A percentile compares a stretch with the other conserved stretches of the same genome.
These are phyloP conservation scores for Isaurus tuberculatus DNA, from an alignment of 92 coral and sea anemone genomes.

Conservation along the genomic window DNA sequence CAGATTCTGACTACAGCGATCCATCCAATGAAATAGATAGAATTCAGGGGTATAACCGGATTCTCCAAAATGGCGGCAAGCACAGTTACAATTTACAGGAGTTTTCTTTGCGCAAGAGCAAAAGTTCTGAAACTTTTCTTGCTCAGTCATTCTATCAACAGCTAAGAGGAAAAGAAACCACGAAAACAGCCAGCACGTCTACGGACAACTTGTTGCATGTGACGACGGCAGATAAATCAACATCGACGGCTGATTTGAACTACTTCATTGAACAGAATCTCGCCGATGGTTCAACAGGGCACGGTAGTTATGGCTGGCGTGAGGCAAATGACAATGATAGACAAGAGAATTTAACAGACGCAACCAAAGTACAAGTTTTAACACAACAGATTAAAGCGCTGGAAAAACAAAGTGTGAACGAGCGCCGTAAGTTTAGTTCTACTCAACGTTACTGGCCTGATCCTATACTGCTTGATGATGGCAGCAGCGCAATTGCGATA, in stretches of 20 bases:
- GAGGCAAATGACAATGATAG: slow-evolving; percentile 14
- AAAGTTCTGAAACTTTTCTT: slow-evolving; percentile 32
- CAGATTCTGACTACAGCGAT: slow-evolving; percentile 41
- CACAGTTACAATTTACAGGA: slow-evolving; percentile 37
- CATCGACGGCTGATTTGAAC: slow-evolving; percentile 81
- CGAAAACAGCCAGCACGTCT: slow-evolving; percentile 72
- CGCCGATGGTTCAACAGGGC: slow-evolving; percentile 33
- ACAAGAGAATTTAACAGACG: slow-evolving; percentile 73
- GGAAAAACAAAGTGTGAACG: slow-evolving; percentile 68
- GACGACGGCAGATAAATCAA: slow-evolving; percentile 71
- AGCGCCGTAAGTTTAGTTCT: slow-evolving; percentile 79
- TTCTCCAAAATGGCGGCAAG: slow-evolving; percentile 28
- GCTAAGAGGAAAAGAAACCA: slow-evolving; percentile 28
- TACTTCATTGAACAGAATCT: slow-evolving; percentile 44
- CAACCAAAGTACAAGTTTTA: slow-evolving; percentile 74
- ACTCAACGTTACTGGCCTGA: slow-evolving; percentile 81
- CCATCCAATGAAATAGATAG: slow-evolving; percentile 12
- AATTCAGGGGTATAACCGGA: slow-evolving; percentile 24
- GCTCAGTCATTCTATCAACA: slow-evolving; percentile 34
- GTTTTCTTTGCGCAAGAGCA: slow-evolving; percentile 36
- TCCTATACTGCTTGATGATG: slow-evolving; percentile 47
- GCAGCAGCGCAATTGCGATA: slow-evolving; percentile 49
- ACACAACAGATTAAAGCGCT: slow-evolving; percentile 68
- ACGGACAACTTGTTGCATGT: slow-evolving; percentile 64
- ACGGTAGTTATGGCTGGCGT: slow-evolving; percentile 31